Evolutionary conservation across 1,140 invertebrate species (phyloP), one percentile per base, ranked within the genome.

Genomic region (Teleopsis dalmanni): DNA sequence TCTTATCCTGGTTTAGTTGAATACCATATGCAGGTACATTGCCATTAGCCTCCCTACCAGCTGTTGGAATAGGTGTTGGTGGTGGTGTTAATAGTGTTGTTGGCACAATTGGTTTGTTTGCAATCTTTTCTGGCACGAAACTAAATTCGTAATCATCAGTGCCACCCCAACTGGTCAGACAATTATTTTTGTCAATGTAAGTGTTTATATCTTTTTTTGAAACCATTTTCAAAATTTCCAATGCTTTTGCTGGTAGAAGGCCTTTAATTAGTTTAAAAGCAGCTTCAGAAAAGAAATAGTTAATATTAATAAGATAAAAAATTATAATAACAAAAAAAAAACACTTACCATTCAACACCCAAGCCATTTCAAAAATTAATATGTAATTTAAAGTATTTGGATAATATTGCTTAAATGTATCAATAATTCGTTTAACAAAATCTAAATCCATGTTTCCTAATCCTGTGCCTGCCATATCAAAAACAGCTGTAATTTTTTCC

Each of bases 181-280:
- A 78, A 57, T 91, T 81, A 54, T 87, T 83, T 16, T 80, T 75
- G 47, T 81, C 70, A 1, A 98, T 84, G 61, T 77, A 90, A 27
- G 88, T 83, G 51, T 81, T 83, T 33, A 96, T 71, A 19, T 78
- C 81, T 37, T 78, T 79, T 72, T 89, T 91, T 50, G 80, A 83
- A 2, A 93, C 77, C 75, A 92, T 89, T 70, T 91, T 94, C 60
- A 97, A 87, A 75, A 87, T 87, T 61, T 91, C 83, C 22, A 93
- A 82, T 27, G 88, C 91, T 69, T 93, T 89, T 5, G 88, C 81
- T 29, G 90, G 92, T 43, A 97, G 69, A 78, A 90, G 83, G 0
- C 81, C 77, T 73, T 95, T 96, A 33, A 97, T 88, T 36, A 97
- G 79, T 73, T 89, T 95, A 75, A 95, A 95, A 2, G 88, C 87